A percentile compares a stretch with the other conserved stretches of the same genome.
Evolutionary conservation across 2,113 vertebrate genomes (phyloP).

Genomic region (Tursiops truncatus): DNA sequence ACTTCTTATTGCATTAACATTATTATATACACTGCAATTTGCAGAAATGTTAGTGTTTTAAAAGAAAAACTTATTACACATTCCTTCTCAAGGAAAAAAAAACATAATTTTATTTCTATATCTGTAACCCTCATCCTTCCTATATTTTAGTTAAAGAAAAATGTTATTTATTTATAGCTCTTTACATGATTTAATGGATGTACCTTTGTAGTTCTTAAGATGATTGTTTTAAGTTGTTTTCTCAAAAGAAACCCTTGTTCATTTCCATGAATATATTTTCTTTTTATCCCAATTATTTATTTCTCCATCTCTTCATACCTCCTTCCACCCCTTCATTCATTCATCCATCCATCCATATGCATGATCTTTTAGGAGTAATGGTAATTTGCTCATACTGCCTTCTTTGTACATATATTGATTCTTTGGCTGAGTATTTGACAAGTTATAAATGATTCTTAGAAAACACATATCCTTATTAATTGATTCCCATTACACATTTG

Average conservation of each 20-base stretch:
- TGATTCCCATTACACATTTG: not conserved
- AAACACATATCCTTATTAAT: not conserved
- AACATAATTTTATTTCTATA: not conserved
- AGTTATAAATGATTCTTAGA: not conserved
- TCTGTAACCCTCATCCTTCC: not conserved
- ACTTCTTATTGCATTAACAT: not conserved
- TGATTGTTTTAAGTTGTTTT: not conserved
- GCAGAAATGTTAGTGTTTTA: not conserved
- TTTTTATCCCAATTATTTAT: not conserved
- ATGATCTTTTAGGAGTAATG: not conserved
- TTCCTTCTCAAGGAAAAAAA: not conserved
- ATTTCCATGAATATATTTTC: not conserved
- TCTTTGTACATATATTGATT: not conserved
- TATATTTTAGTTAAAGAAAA: not conserved
- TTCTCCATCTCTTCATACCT: not conserved
- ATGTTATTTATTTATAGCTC: not conserved
- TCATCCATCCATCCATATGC: not conserved
- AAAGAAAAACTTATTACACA: not conserved
- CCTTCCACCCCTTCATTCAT: no score
- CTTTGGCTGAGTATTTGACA: not conserved
- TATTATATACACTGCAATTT: conserved; percentile 24
- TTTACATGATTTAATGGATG: not conserved
- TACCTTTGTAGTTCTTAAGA: not conserved
- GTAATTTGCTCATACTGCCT: not conserved
- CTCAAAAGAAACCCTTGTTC: not conserved